Percentiles rank a stretch among this genome's conserved stretches.
Conservation (phyloP, 2,797 vertebrate genomes). For the Pteropus rufus region DNA sequence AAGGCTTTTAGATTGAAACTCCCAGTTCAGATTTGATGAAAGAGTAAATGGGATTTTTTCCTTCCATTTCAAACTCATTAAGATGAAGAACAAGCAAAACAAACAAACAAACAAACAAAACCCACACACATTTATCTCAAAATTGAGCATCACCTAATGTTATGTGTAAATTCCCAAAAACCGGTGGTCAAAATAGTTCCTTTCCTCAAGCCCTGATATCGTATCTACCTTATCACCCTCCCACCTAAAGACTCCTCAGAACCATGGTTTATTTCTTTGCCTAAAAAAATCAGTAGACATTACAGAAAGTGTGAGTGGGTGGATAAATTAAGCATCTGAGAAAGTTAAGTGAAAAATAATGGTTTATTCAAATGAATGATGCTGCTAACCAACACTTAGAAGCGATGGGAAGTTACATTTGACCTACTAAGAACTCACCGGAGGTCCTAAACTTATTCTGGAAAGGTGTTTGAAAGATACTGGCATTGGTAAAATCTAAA, state of each 20-base stretch:
- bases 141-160: background rate
- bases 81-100: background rate
- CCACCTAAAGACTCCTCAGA: background rate
- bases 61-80: background rate
- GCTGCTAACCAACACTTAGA: background rate
- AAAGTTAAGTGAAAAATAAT: background rate
- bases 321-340: background rate
- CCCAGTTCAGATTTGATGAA: background rate
- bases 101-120: background rate
- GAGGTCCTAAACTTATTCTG: background rate
- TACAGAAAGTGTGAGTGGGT: background rate
- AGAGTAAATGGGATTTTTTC: background rate
- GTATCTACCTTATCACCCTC: background rate
- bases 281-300: background rate
- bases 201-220: background rate
- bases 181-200: background rate
- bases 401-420: background rate
- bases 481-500: background rate
- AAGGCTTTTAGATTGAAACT: constrained; percentile 9
- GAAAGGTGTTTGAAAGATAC: background rate
- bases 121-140: background rate
- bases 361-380: background rate
- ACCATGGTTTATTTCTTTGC: background rate
- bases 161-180: background rate
- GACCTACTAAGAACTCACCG: background rate